Evolutionary conservation across 2,797 vertebrate genomes (phyloP), one percentile per base, ranked within the genome.

Genomic region (Schizopygopsis malacanthus): DNA sequence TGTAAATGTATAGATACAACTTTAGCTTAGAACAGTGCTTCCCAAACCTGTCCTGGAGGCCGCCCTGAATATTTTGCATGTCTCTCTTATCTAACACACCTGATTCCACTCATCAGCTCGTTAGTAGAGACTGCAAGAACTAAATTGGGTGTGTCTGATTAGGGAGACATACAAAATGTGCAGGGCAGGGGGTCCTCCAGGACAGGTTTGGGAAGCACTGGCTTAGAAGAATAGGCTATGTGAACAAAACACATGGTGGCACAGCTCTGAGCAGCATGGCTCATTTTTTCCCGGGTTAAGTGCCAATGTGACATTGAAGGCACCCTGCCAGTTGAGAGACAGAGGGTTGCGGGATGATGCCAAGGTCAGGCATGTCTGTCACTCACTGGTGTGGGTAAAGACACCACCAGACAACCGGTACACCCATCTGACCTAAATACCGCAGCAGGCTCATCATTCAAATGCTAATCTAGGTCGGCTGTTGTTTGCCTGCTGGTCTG

Each of bases 341-440:
- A 80, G 39, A 70, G n/a, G 70, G 37, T 54, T 83, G 70, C 13
- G 15, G 12, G 83, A 85, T 18, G 70, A 63, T 33, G 75, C 43
- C 80, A 63, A 20, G 75, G 47, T 82, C 80, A 79, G 39, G 33
- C 15, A 18, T 37, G 52, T 82, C 83, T 28, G 56, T 82, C 73
- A 85, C 50, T 87, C 71, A 84, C 18, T 65, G 28, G 39, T 52
- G 47, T 69, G 28, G 61, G 25, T 45, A 69, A 52, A 59, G 43
- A 72, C 77, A 63, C 28, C 37, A 79, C 45, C 39, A 75, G 70
- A 77, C 56, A 43, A 41, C 22, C 75, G 28, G 72, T 67, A 67
- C 4, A 8, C 59, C 47, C 71, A 77, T 45, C 65, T 88, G 83
- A 84, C 77, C 69, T 33, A 70, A 81, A 86, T 84, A 71, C 73